These are phyloP conservation scores for Taeniopygia guttata DNA, from an alignment of 2,797 vertebrate species.

Conservation along the genomic window DNA sequence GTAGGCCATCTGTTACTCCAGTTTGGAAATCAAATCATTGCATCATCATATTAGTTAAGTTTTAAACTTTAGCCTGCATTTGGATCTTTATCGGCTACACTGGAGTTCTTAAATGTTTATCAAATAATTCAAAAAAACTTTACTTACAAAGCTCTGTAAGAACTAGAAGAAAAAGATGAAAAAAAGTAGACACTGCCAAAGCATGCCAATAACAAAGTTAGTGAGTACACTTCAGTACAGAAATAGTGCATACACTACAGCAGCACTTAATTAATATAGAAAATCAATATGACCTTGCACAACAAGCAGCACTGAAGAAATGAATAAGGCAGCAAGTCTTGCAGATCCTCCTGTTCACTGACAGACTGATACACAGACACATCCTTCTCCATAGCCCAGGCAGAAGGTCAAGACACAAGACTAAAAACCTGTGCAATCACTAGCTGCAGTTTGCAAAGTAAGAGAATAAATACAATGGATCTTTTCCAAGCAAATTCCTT, in stretches of 20 bases:
- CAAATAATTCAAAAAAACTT: not conserved
- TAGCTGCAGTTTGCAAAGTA: not conserved
- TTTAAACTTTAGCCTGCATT: not conserved
- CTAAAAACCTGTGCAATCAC: not conserved
- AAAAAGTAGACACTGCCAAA: not conserved
- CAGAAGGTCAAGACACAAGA: constrained; percentile 27
- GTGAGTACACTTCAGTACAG: constrained; percentile 3
- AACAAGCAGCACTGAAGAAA: constrained; percentile 41
- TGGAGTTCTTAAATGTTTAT: not conserved
- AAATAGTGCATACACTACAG: not conserved
- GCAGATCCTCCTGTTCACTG: constrained; percentile 14
- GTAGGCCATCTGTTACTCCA: not conserved
- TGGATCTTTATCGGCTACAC: not conserved
- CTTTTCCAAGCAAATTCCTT: not conserved
- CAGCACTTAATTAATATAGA: constrained; percentile 49
- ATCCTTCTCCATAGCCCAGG: constrained; percentile 5
- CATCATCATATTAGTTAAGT: not conserved
- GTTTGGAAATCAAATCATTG: not conserved
- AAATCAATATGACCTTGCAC: constrained; percentile 61
- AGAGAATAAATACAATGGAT: not conserved
- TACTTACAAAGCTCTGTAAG: not conserved
- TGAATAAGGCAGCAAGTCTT: constrained; percentile 11
- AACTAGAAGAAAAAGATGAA: not conserved
- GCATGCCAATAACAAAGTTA: not conserved
- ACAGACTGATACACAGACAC: constrained; percentile 26